Percentiles rank a stretch among this genome's conserved stretches.
Evolutionary conservation across 1,140 invertebrate species (phyloP).

Genomic region (Eumaeus atala): DNA sequence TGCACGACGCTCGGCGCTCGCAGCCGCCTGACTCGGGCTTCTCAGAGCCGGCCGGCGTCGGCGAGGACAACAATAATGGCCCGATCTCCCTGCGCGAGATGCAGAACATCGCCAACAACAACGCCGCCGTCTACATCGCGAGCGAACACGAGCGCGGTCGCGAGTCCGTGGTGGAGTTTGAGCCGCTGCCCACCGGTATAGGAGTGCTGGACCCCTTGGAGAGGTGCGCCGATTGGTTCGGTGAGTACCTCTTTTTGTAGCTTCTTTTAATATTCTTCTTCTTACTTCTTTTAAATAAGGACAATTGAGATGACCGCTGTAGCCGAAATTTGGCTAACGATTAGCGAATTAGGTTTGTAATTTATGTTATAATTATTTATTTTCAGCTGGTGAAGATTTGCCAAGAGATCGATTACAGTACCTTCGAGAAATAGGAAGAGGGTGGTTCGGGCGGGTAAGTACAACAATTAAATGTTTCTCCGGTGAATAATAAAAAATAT

Average conservation of each 20-base stretch:
- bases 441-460: constrained; percentile 90
- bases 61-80: constrained; percentile 73
- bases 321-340: too few relatives aligned
- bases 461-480: not conserved
- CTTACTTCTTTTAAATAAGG: too few relatives aligned
- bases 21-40: constrained; percentile 59
- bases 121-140: constrained; percentile 68
- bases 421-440: constrained; percentile 86
- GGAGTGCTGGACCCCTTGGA: constrained; percentile 50
- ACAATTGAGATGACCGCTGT: too few relatives aligned
- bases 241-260: too few relatives aligned
- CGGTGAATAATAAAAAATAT: too few relatives aligned
- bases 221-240: constrained; percentile 58
- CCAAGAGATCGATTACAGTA: constrained; percentile 87
- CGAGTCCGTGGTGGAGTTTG: constrained; percentile 62
- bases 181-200: constrained; percentile 49
- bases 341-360: too few relatives aligned
- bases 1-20: constrained; percentile 49
- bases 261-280: too few relatives aligned
- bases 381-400: constrained; percentile 77
- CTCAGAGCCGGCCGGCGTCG: constrained; percentile 57
- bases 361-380: too few relatives aligned
- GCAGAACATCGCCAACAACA: constrained; percentile 75
- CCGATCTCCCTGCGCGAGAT: constrained; percentile 72
- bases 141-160: constrained; percentile 63